Conservation (phyloP, 2,888 invertebrate species). For the Meliscaeva auricollis region DNA sequence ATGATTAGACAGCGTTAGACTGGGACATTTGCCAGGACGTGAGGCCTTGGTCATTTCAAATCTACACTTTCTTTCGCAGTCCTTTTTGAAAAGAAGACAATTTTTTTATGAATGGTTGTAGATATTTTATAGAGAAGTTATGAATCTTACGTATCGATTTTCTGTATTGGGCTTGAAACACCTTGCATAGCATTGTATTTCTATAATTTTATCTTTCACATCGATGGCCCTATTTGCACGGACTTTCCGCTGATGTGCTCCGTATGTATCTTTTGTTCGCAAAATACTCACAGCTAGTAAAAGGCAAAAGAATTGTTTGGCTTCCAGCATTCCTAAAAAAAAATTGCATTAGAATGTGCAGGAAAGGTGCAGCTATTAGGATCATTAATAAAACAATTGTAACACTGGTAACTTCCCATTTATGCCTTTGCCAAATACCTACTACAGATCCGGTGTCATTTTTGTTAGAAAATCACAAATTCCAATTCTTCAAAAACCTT, state of each 20-base stretch:
- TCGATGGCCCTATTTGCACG: slow-evolving; percentile 77
- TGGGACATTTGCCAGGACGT: slow-evolving; percentile 81
- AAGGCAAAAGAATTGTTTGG: slow-evolving; percentile 71
- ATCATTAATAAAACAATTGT: no score
- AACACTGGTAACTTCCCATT: no score
- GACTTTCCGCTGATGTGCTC: slow-evolving; percentile 76
- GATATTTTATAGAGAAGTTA: not conserved
- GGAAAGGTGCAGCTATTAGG: no score
- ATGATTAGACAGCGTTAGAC: slow-evolving; percentile 76
- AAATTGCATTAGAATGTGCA: no score
- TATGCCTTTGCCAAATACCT: no score
- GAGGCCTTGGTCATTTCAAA: slow-evolving; percentile 79
- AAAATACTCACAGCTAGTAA: slow-evolving; percentile 71
- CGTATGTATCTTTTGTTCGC: slow-evolving; percentile 62
- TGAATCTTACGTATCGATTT: slow-evolving; percentile 50
- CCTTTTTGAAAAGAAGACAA: slow-evolving; percentile 38
- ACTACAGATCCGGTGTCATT: no score
- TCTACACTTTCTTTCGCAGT: slow-evolving; percentile 80
- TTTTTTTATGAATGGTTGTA: not conserved
- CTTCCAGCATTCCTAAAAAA: slow-evolving; percentile 68
- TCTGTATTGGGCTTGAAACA: slow-evolving; percentile 77
- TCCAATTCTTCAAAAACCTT: no score
- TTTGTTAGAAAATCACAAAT: no score
- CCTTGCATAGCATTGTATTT: slow-evolving; percentile 81
- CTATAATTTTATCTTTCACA: slow-evolving; percentile 82